phyloP scores from a whole-genome alignment of 1,140 invertebrate species.

The Bactericera cockerelli region DNA sequence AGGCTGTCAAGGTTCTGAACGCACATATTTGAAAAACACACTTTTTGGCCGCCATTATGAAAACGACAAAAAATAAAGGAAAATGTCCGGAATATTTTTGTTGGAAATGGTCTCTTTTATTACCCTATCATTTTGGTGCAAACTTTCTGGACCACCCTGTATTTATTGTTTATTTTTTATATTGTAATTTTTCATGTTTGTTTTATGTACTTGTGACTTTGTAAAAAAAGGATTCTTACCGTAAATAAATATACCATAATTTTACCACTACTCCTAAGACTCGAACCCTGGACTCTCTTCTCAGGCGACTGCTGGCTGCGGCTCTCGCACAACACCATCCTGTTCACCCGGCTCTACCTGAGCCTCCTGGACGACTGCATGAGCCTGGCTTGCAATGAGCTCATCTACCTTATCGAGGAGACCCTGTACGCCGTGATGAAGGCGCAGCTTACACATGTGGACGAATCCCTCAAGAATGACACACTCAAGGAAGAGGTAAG shows the following conservation, averaged over 20 bases:
- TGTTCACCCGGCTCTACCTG: conserved; percentile 51
- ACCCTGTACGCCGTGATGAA: conserved; percentile 46
- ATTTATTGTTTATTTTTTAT: no score
- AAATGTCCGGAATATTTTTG: no score
- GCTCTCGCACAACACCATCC: conserved; percentile 49
- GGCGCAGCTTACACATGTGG: conserved; percentile 46
- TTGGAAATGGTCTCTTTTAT: no score
- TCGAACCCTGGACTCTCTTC: conserved; percentile 13
- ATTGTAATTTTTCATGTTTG: no score
- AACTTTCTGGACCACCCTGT: no score
- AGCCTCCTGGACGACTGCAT: conserved; percentile 50
- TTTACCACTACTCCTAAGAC: neutral
- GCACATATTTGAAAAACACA: no score
- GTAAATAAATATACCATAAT: neutral
- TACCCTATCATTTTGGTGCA: no score
- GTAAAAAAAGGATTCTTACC: no score
- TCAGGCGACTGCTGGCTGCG: conserved; percentile 48
- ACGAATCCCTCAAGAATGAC: conserved; percentile 37
- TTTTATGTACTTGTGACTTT: no score
- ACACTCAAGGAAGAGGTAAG: conserved; percentile 40
- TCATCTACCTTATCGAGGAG: conserved; percentile 42
- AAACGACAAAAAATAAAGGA: no score
- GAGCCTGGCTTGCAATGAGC: conserved; percentile 44
- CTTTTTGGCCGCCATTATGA: no score
- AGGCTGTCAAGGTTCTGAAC: no score